Evolutionary conservation across 2,888 invertebrate genomes (phyloP), one percentile per base, ranked within the genome.

Genomic region (Ashinkailepas kermadecensis): DNA sequence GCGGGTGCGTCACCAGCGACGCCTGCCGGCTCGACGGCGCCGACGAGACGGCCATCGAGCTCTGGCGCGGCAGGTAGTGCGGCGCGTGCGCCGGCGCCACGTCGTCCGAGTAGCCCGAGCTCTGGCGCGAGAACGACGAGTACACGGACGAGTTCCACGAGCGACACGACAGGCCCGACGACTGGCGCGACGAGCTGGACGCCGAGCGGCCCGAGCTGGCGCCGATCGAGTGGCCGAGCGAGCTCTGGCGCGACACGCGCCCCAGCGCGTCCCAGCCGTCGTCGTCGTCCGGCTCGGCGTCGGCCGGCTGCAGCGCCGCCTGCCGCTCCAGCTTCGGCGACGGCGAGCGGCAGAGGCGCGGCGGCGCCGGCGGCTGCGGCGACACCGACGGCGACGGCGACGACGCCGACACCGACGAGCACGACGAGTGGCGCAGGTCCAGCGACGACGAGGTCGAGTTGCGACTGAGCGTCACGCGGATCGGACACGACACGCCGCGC

Each of bases 391-490:
- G 85, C 80, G 85, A 88, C 65, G 82, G 82, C 15, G 84, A 82
- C 57, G 85, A 83, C 56, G 81, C 81, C 13, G 84, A 84, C 78
- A 83, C 83, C 25, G 84, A 84, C 58, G 83, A 82, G 56, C 83
- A 83, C 21, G 84, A 84, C 70, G 83, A 82, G 57, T 58, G 79
- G 81, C 67, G 74, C 58, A 62, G 18, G 81, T 70, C 78, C 57
- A 78, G 70, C 13, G 81, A 78, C 39, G 84, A 82, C 56, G 84
- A 84, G 56, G 88, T 87, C 82, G 87, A 88, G 81, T 89, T 90
- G 0, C 92, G 92, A 80, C 91, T 90, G 58, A 91, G 86, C 0
- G 92, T 92, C 80, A 93, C 91, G 21, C 90, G 90, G 82, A 92
- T 91, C 83, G 90, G 89, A 74, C 90, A 90, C 82, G 82, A 83